phyloP scores from a whole-genome alignment of 2,888 invertebrate species.

The Xylophagus ater region DNA sequence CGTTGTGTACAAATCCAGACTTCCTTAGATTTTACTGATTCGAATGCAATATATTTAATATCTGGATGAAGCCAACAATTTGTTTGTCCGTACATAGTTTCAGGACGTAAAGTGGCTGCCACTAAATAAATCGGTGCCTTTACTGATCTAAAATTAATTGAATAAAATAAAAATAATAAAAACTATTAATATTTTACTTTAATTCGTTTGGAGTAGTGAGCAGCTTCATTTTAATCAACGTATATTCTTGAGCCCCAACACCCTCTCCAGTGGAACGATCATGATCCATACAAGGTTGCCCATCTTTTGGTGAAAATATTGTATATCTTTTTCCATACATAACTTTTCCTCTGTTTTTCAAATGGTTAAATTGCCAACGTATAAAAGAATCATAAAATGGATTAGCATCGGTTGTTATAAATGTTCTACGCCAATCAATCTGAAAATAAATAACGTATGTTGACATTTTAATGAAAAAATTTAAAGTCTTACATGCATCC shows the following conservation, averaged over 20 bases:
- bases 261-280: constrained; percentile 94
- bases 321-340: constrained; percentile 96
- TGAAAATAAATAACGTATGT: constrained; percentile 34
- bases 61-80: constrained; percentile 98
- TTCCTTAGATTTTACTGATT: constrained; percentile 54
- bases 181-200: constrained; percentile 40
- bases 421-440: constrained; percentile 97
- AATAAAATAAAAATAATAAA: background rate
- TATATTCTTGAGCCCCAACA: constrained; percentile 97
- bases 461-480: background rate
- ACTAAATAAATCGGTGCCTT: constrained; percentile 49
- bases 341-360: constrained; percentile 79
- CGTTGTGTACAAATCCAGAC: constrained; percentile 79
- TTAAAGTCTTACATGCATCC: constrained; percentile 62
- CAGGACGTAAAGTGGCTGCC: constrained; percentile 95
- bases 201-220: constrained; percentile 46
- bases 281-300: constrained; percentile 99
- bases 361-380: constrained; percentile 85
- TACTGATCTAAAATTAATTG: constrained; percentile 22
- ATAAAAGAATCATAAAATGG: constrained; percentile 97
- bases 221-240: constrained; percentile 86
- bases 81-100: constrained; percentile 99
- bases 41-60: constrained; percentile 82
- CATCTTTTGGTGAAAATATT: constrained; percentile 90
- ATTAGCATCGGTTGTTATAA: constrained; percentile 96